Evolutionary conservation across 2,113 vertebrate genomes (phyloP).

Genomic region (Sprattus sprattus): DNA sequence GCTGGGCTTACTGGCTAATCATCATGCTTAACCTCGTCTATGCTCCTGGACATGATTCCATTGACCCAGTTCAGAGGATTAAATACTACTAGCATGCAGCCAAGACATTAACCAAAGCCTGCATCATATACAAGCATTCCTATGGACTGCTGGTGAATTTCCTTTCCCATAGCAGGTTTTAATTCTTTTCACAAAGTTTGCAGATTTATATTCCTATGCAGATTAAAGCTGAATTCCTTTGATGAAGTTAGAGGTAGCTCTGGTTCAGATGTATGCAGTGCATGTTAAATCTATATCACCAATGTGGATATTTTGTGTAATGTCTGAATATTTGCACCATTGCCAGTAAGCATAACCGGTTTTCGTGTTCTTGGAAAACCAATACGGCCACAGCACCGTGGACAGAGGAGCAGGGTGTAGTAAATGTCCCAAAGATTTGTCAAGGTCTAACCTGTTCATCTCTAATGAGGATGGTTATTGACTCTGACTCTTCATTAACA

Average conservation of each 20-base stretch:
- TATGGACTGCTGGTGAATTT: neutral
- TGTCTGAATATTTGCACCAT: neutral
- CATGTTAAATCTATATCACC: neutral
- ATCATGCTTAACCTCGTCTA: constrained; percentile 68
- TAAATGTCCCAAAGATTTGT: neutral
- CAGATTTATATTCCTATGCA: neutral
- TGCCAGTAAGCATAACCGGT: neutral
- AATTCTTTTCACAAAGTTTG: neutral
- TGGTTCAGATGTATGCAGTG: neutral
- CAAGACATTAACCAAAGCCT: constrained; percentile 50
- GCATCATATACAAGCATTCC: constrained; percentile 52
- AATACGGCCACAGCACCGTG: neutral
- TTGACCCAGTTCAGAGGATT: constrained; percentile 74
- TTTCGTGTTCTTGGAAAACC: neutral
- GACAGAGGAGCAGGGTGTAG: neutral
- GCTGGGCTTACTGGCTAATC: constrained; percentile 69
- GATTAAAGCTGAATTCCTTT: neutral
- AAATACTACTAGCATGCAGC: constrained; percentile 43
- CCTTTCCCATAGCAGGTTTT: neutral
- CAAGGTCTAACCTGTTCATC: constrained; percentile 12
- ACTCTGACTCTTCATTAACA: constrained; percentile 12
- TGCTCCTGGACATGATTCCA: constrained; percentile 56
- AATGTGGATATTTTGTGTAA: neutral
- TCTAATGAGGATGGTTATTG: constrained; percentile 7
- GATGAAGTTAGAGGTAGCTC: too few relatives aligned